These are phyloP conservation scores for Herpetotheres cachinnans DNA, from an alignment of 2,113 vertebrate genomes.

Conservation along the genomic window DNA sequence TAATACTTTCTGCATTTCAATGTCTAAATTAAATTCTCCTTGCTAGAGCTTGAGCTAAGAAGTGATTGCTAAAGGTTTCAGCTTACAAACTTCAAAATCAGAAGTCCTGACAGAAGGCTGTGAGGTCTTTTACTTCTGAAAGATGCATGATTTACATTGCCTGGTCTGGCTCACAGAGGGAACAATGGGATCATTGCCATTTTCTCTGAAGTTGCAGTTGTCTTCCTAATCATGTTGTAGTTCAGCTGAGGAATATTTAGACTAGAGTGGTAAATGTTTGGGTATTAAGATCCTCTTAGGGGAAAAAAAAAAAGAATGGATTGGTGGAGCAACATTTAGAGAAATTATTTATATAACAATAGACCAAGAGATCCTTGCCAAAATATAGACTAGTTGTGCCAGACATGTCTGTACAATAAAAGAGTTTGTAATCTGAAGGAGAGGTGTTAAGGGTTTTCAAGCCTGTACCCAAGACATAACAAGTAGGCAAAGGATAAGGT, in stretches of 20 bases:
- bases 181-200: neutral
- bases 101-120: neutral
- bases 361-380: neutral
- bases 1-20: neutral
- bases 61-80: neutral
- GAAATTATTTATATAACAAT: conserved; percentile 17
- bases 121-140: neutral
- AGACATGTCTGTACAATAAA: neutral
- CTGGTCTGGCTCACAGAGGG: neutral
- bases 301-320: neutral
- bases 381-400: neutral
- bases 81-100: neutral
- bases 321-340: neutral
- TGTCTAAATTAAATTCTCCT: neutral
- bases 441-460: neutral
- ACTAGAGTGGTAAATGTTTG: conserved; percentile 32
- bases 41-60: neutral
- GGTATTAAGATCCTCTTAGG: neutral
- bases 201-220: neutral
- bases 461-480: neutral
- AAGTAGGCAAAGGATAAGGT: neutral
- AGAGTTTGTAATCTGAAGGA: neutral
- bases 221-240: neutral
- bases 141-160: neutral
- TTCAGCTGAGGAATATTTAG: conserved; percentile 41